Base-by-base conservation (phyloP, 2,888 invertebrate species). In the Empis stercorea region DNA sequence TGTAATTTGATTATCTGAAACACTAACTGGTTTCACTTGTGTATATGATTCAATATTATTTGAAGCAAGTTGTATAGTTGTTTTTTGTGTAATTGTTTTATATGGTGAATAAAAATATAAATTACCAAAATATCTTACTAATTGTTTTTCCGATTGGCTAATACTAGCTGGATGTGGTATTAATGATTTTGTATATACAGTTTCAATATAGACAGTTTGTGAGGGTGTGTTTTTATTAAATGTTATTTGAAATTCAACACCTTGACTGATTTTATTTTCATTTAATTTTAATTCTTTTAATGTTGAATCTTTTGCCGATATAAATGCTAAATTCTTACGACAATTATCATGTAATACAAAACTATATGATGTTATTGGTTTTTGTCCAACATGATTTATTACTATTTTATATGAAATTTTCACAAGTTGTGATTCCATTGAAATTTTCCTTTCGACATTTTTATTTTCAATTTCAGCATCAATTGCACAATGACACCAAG, bases 101-200 rank as follows among this genome's bases (percentile, higher is more conserved):
- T 97, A 99, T 0, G 93, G 89, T 1, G 87, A 79, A 62, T 80
- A 92, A 46, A 86, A 74, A 63, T 91, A 87, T 48, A 87, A 75
- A 61, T 84, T 89, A 23, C 93, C 94, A 54, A 74, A 77, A 64
- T 85, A 96, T 55, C 85, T 79, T 1, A 99, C 89, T 53, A 93
- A 74, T 62, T 99, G 99, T 59, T 89, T 88, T 60, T 99, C 97
- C 52, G 87, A 82, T 66, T 99, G 99, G 0, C 81, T 76, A 51
- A 99, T 94, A 56, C 84, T 79, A 10, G 80, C 80, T 2, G 99
- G 99, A 69, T 86, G 87, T 0, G 97, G 91, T 30, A 71, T 65
- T 27, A 96, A 71, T 14, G 80, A 75, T 61, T 89, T 85, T 0
- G 84, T 82, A 44, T 81, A 80, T 1, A 88, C 78, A 10, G 79